Evolutionary conservation across 2,888 invertebrate species (phyloP), one percentile per base, ranked within the genome.

Genomic region (Argyresthia albistria): DNA sequence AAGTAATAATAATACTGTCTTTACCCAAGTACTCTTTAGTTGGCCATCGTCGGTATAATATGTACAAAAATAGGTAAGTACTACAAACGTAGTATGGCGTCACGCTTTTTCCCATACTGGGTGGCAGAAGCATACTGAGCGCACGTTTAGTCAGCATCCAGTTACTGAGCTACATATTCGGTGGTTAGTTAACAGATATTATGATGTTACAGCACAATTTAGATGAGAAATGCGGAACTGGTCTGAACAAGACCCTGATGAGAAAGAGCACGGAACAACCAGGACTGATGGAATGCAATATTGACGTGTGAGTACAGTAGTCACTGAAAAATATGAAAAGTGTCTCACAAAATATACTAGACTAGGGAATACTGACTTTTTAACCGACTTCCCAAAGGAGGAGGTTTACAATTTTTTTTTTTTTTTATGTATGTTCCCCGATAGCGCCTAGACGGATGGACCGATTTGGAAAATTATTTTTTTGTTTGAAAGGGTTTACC

Each of bases 271-370:
- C 76, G 14, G 80, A 81, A 4, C 88, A 90, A 52, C 89, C 90
- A 14, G 93, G 93, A 0, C 79, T 94, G 48, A 70, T 96, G 56
- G 93, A 94, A 69, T 93, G 93, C 69, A 96, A 96, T 71, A 93
- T 96, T 60, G 94, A 96, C 71, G 89, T 90, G 92, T 92, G 70
- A 73, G 78, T 67, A 52, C 15, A 46, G 6, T 25, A 4, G 25
- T 25, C 25, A 25, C 6, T 25, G 25, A 25, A 25, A 25, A 25
- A 25, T 25, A 25, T 25, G 2, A 25, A 25, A 25, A 25, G 25
- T 25, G 6, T n/a, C n/a, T n/a, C n/a, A n/a, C n/a, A n/a, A n/a
- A n/a, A n/a, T n/a, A n/a, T n/a, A n/a, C n/a, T n/a, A n/a, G n/a
- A n/a, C n/a, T n/a, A n/a, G n/a, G n/a, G n/a, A n/a, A n/a, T n/a